These are phyloP conservation scores for Scaptomyza cyrtandrae DNA, from an alignment of 2,888 invertebrate genomes.

Conservation along the genomic window DNA sequence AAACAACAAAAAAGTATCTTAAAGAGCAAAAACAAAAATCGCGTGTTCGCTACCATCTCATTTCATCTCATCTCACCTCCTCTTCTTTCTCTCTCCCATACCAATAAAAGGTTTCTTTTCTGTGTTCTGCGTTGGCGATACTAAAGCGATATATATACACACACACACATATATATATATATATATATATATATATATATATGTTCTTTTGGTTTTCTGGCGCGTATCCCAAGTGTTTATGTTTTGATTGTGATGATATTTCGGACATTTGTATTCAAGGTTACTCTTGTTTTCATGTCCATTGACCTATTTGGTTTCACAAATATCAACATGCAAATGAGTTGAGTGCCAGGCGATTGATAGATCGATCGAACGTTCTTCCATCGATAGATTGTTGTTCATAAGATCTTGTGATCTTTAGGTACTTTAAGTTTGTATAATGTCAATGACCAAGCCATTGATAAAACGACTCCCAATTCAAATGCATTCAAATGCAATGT, in stretches of 20 bases:
- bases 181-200: too few relatives aligned
- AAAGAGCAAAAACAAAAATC: conserved; percentile 43
- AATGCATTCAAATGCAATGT: conserved; percentile 12
- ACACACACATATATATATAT: too few relatives aligned
- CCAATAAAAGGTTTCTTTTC: background rate
- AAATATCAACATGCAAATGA: conserved; percentile 60
- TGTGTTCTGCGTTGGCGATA: conserved; percentile 3
- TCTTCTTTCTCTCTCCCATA: background rate
- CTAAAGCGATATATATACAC: background rate
- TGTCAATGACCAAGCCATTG: conserved; percentile 2
- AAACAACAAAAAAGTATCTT: conserved; percentile 13
- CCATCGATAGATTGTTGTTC: background rate
- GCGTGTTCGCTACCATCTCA: conserved; percentile 14
- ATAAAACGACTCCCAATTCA: background rate
- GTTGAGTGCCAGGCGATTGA: conserved; percentile 19
- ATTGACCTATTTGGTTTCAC: conserved; percentile 79
- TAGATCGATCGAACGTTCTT: background rate
- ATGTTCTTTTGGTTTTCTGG: conserved; percentile 1
- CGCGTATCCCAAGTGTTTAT: conserved; percentile 64
- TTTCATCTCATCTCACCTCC: too few relatives aligned
- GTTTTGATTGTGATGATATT: conserved; percentile 64
- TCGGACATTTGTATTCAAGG: conserved; percentile 68
- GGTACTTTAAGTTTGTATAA: background rate
- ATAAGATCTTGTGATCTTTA: background rate
- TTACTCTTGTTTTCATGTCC: conserved; percentile 77